Evolutionary conservation across 2,113 vertebrate species (phyloP), one percentile per base, ranked within the genome.

Genomic region (Ameiurus melas): DNA sequence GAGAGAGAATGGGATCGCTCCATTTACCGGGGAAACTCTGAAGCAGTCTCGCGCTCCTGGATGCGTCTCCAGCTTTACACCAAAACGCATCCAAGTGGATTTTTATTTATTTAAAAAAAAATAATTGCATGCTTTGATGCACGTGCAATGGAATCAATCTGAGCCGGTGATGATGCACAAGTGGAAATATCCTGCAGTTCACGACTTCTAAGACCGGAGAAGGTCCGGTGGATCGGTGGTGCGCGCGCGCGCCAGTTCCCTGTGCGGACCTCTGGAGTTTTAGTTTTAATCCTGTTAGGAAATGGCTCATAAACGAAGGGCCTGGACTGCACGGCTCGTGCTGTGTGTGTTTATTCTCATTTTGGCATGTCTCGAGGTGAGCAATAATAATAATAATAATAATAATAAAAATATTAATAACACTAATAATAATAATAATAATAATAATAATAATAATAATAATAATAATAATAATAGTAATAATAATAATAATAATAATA

Each of bases 281-380:
- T 70, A 36, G 84, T 33, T 55, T 19, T 84, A 62, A 84, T 79
- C 16, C 75, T 33, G 13, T 30, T 17, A 51, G 85, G 57, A 85
- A 77, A 91, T 91, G 90, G 84, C 57, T 82, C n/a, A 19, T 30
- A 66, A 80, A 51, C 30, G 33, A 25, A 70, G 62, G 57, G 89
- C 36, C 19, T 39, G 60, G n/a, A 39, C 81, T n/a, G 47, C 16
- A 25, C 14, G 36, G 53, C 27, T 88, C 75, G 53, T 86, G 62
- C 51, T 62, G 8, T 20, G 88, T 12, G 36, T 33, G 55, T 33
- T 87, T 25, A 20, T 91, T 33, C 25, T 86, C 6, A 57, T 30
- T 9, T 17, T 81, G 27, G 71, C 55, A 55, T 71, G 55, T 64
- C 47, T 47, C 33, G 39, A 91, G 90, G 90, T 91, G 66, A 88